Percentiles rank a stretch among this genome's conserved stretches.
Evolutionary conservation across 2,888 invertebrate genomes (phyloP).

Genomic region (Diplazon laetatorius): DNA sequence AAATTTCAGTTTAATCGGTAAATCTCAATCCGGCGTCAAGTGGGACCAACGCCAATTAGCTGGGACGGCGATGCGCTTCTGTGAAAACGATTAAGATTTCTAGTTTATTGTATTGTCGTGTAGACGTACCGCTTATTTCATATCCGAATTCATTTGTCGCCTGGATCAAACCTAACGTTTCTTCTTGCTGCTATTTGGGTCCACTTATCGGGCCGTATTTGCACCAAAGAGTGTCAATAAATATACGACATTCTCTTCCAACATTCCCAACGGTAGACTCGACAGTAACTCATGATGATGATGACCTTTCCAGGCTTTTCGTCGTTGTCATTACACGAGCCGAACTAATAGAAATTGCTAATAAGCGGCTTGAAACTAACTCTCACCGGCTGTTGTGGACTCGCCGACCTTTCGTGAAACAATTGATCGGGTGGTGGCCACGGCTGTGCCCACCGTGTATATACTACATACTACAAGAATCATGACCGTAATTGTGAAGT

Average conservation of each 20-base stretch:
- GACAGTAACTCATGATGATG: slow-evolving; percentile 44
- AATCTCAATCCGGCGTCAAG: too few relatives aligned
- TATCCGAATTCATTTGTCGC: too few relatives aligned
- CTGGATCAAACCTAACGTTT: too few relatives aligned
- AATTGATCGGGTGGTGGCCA: slow-evolving; percentile 73
- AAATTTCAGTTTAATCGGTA: too few relatives aligned
- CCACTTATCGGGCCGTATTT: background rate
- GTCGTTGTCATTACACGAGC: slow-evolving; percentile 68
- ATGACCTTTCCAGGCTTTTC: slow-evolving; percentile 63
- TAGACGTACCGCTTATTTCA: too few relatives aligned
- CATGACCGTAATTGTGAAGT: background rate
- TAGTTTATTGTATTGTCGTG: too few relatives aligned
- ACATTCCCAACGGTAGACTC: slow-evolving; percentile 18
- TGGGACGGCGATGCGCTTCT: too few relatives aligned
- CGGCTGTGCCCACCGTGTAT: slow-evolving; percentile 9
- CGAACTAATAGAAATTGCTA: slow-evolving; percentile 73
- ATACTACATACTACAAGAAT: background rate
- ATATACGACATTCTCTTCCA: background rate
- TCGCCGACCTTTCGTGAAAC: slow-evolving; percentile 77
- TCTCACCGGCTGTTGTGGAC: slow-evolving; percentile 63
- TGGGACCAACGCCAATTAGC: too few relatives aligned
- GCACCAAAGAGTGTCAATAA: background rate
- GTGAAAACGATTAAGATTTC: too few relatives aligned
- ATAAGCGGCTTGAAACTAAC: slow-evolving; percentile 60
- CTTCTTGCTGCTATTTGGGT: background rate